Evolutionary conservation across 2,113 vertebrate genomes (phyloP), one percentile per base, ranked within the genome.

Genomic region (Kryptolebias marmoratus): DNA sequence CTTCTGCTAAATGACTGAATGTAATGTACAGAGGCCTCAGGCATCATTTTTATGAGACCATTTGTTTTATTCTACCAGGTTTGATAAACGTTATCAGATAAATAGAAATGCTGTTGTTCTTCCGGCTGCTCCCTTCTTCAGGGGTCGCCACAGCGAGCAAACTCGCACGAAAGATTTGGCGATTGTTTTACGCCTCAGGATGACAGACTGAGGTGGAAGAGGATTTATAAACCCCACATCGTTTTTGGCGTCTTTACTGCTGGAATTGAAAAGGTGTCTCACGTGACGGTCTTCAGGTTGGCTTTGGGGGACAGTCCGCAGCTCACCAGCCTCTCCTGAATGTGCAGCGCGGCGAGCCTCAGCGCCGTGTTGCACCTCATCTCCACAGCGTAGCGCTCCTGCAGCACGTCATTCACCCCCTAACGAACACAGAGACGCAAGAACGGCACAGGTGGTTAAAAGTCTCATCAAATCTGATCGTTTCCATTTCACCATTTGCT

Each of bases 361-460:
- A 99, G 76, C 0, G 97, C 98, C 0, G 96, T 89, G 57, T 96
- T 98, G 75, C 97, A 98, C 73, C 97, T 96, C 97, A 98, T 99
- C 73, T 99, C 97, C 62, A 98, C 91, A 0, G 97, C 97, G 87
- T 96, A 98, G 53, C 96, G 94, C 61, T 99, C 97, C 90, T 96
- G 97, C 71, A 98, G 95, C 55, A 98, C 98, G 3, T 99, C 97
- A 0, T 95, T 96, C 89, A 97, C 96, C 66, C 97, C 97, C 98
- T 98, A 59, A 80, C n/a, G 78, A 10, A 76, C 54, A 80, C 47
- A 75, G 18, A 71, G 22, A 6, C 28, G 1, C 42, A 42, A 42
- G 22, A 22, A 36, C 31, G 15, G n/a, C 5, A 27, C 32, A 42
- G 27, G 30, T 48, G 27, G 30, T 48, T 27, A 63, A 5, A 2